Evolutionary conservation across 2,888 invertebrate species (phyloP).

Genomic region (Amiota mariae): DNA sequence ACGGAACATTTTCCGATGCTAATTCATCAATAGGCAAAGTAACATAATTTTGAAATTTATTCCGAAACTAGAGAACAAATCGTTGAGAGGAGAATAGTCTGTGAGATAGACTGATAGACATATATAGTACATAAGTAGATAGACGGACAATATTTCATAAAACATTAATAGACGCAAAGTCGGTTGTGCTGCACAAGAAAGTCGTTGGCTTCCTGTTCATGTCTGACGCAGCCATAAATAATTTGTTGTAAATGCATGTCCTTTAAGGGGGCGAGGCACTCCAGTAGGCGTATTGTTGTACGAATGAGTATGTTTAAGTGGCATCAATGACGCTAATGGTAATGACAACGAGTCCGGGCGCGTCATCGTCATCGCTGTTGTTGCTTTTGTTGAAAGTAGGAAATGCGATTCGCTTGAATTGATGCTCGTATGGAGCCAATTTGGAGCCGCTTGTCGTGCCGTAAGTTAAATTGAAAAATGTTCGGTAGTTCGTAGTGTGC

Average conservation of each 20-base stretch:
- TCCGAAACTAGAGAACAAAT: slow-evolving; percentile 59
- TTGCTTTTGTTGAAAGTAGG: slow-evolving; percentile 29
- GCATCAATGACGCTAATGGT: slow-evolving; percentile 28
- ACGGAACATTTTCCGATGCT: slow-evolving; percentile 43
- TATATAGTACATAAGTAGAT: background rate
- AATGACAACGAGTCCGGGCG: slow-evolving; percentile 48
- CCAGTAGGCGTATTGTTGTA: slow-evolving; percentile 30
- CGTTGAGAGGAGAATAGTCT: slow-evolving; percentile 19
- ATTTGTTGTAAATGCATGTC: slow-evolving; percentile 67
- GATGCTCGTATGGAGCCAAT: slow-evolving; percentile 61
- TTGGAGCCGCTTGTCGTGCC: slow-evolving; percentile 60
- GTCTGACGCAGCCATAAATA: slow-evolving; percentile 68
- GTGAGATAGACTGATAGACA: slow-evolving; percentile 49
- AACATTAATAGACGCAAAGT: slow-evolving; percentile 68
- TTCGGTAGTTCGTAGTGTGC: background rate
- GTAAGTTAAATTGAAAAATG: slow-evolving; percentile 62
- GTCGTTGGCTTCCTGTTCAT: slow-evolving; percentile 63
- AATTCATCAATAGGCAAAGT: slow-evolving; percentile 61
- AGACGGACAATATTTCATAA: slow-evolving; percentile 23
- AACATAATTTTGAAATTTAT: slow-evolving; percentile 68
- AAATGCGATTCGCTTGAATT: slow-evolving; percentile 68
- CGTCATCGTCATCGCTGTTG: slow-evolving; percentile 5
- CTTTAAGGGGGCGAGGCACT: slow-evolving; percentile 47
- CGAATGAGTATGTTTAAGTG: slow-evolving; percentile 15
- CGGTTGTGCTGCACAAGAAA: slow-evolving; percentile 60